Base-by-base conservation (phyloP, 2,888 invertebrate species). In the Anagyrus pseudococci region DNA sequence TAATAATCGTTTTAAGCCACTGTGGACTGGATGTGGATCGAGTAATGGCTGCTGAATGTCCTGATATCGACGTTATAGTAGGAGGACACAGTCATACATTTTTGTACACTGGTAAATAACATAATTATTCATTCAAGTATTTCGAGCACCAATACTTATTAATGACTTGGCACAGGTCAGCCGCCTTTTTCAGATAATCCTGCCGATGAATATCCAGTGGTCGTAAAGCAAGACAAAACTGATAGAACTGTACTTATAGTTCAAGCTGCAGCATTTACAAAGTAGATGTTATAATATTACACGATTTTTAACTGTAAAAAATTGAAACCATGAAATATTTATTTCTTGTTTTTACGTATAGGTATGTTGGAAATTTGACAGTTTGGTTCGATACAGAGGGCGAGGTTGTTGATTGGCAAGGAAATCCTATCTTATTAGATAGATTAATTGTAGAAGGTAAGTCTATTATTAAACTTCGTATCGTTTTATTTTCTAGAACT, bases 81-180 rank as follows among this genome's bases (percentile, higher is more conserved):
- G 94, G 94, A 4, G 91, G 89, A 0, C 94, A 94, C 77, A 89
- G 92, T 0, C 92, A 94, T 77, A 88, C 90, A 0, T 87, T 94
- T 69, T 84, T 94, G 0, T 94, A 87, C 77, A 88, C 88, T 17
- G 77, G 78, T 77, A 26, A 43, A 57, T n/a, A n/a, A 29, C 23
- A 25, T n/a, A n/a, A n/a, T n/a, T n/a, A n/a, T n/a, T n/a, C n/a
- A n/a, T n/a, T n/a, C n/a, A n/a, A n/a, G n/a, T n/a, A n/a, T n/a
- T n/a, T n/a, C n/a, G n/a, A n/a, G n/a, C n/a, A n/a, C n/a, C n/a
- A n/a, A n/a, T n/a, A n/a, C n/a, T n/a, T n/a, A n/a, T n/a, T n/a
- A n/a, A n/a, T n/a, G n/a, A n/a, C n/a, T n/a, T n/a, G n/a, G n/a
- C n/a, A n/a, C 52, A 77, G 78, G 77, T 19, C 40, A 58, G 6